Percentiles rank a stretch among this genome's conserved stretches.
Conservation (phyloP, 2,888 invertebrate species). For the Aromia moschata region DNA sequence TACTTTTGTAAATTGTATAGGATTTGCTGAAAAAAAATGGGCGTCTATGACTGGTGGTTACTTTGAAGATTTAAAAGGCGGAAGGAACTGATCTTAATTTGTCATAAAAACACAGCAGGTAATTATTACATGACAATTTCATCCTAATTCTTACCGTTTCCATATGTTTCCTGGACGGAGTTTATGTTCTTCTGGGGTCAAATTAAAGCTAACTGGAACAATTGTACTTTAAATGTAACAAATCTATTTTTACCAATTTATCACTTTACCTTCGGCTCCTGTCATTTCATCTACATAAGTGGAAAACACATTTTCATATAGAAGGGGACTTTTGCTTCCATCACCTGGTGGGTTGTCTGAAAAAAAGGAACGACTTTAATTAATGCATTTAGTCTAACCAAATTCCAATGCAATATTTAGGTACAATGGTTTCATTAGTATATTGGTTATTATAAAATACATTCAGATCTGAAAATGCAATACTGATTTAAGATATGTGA, state of each 20-base stretch:
- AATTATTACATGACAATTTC: constrained; percentile 3
- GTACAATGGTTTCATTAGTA: too few relatives aligned
- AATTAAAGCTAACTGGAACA: constrained; percentile 48
- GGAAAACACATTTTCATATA: constrained; percentile 51
- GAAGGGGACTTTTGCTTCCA: constrained; percentile 45
- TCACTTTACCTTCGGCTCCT: constrained; percentile 52
- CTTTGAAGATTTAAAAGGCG: too few relatives aligned
- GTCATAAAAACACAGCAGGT: neutral
- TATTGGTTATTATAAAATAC: too few relatives aligned
- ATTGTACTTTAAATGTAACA: neutral
- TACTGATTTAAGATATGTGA: too few relatives aligned
- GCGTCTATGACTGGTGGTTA: too few relatives aligned
- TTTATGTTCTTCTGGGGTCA: constrained; percentile 50
- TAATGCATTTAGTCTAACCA: too few relatives aligned
- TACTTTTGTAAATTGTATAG: constrained; percentile 68
- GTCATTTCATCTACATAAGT: constrained; percentile 55
- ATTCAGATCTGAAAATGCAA: too few relatives aligned
- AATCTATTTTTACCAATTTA: neutral
- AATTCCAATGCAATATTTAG: too few relatives aligned
- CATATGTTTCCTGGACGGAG: constrained; percentile 46
- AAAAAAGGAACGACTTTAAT: too few relatives aligned
- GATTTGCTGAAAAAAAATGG: constrained; percentile 46
- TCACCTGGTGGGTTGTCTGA: constrained; percentile 35
- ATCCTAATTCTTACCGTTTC: constrained; percentile 49
- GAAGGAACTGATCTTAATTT: too few relatives aligned